Evolutionary conservation across 2,797 vertebrate species (phyloP), one percentile per base, ranked within the genome.

Genomic region (Coranthus polyacanthus): DNA sequence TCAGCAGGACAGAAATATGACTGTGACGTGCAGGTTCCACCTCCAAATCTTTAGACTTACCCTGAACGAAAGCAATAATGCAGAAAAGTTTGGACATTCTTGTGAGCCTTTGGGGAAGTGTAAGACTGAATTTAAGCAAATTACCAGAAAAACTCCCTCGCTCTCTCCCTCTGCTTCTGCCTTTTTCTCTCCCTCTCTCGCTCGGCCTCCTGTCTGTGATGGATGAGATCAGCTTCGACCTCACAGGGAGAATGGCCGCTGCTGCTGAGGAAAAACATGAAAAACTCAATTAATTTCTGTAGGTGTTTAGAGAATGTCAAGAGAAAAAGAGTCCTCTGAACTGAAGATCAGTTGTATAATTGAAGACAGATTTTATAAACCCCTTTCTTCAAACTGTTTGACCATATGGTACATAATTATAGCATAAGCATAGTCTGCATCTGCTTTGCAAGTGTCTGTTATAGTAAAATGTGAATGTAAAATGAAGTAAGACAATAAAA

Each of bases 171-270:
- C 20, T 22, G 56, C 36, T 21, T 15, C 6, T 12, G 9, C 36
- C 0, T 42, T 42, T 44, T 12, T 54, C 24, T 60, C 22, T 38
- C 42, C 2, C 39, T 38, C 41, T 64, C 16, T 43, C 11, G 37
- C 38, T 11, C 20, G 21, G 29, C 51, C 17, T 45, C 21, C 18
- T 15, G 37, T 17, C 20, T 54, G 32, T 45, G 59, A 70, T 29
- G 10, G 26, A 73, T 79, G 76, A 81, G 43, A 51, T 85, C 69
- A 68, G 24, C 3, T 43, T 10, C 12, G 76, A 84, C 61, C 63
- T 58, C 78, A 80, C 83, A 83, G 63, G 59, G 12, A 20, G 65
- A 49, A 22, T 2, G 5, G 4, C 43, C 16, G 24, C 64, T 52
- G 50, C 57, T 50, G 17, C 66, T 55, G 24, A 67, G 67, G 46